Evolutionary conservation across 2,888 invertebrate species (phyloP).

Genomic region (Euphydryas editha): DNA sequence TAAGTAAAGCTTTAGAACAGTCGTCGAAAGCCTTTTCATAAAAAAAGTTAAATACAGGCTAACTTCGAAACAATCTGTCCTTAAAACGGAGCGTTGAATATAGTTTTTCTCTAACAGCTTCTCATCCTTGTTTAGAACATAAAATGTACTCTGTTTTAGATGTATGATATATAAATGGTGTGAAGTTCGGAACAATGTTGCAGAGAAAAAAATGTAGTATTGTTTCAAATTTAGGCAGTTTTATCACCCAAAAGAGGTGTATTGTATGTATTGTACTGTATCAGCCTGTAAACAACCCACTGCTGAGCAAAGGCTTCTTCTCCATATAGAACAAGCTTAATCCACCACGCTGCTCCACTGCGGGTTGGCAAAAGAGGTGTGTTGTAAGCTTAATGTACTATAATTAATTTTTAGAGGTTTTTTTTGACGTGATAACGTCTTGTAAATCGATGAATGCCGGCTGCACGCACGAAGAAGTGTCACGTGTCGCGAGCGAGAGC

Average conservation of each 20-base stretch:
- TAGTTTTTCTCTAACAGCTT: conserved; percentile 4
- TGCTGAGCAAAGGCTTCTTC: too few relatives aligned
- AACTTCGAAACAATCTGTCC: background rate
- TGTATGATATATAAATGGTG: background rate
- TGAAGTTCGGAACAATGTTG: background rate
- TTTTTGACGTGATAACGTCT: too few relatives aligned
- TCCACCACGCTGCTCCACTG: too few relatives aligned
- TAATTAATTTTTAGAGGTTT: too few relatives aligned
- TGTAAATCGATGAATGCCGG: too few relatives aligned
- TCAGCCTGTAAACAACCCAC: too few relatives aligned
- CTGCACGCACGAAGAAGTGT: too few relatives aligned
- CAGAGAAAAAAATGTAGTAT: background rate
- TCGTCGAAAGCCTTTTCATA: background rate
- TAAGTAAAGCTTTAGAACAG: background rate
- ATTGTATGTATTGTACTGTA: too few relatives aligned
- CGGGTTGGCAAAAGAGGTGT: too few relatives aligned
- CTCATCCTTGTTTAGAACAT: background rate
- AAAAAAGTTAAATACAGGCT: background rate
- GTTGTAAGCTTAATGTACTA: too few relatives aligned
- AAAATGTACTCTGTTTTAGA: background rate
- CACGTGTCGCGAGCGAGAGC: too few relatives aligned
- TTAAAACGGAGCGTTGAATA: background rate
- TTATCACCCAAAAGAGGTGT: background rate
- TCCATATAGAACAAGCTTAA: too few relatives aligned
- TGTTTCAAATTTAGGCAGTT: background rate